Evolutionary conservation across 2,797 vertebrate species (phyloP), one percentile per base, ranked within the genome.

Genomic region (Arrhamphus sclerolepis): DNA sequence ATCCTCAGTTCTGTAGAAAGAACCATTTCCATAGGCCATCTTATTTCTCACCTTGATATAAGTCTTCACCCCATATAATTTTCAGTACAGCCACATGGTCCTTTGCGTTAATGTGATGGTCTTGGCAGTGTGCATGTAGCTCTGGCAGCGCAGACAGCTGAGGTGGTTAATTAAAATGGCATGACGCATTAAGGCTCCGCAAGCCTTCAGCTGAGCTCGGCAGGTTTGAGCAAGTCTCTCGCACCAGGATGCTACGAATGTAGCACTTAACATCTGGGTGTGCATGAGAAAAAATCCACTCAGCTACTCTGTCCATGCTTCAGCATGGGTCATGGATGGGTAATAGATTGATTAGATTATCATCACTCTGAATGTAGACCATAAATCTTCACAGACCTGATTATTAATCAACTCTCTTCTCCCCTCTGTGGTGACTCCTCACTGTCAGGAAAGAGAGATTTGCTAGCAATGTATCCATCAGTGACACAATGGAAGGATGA

Each of bases 221-320:
- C 87, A 79, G 72, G 87, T 83, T 62, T 1, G 1, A 71, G 69
- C 82, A 84, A 63, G 83, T 59, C 73, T 41, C 41, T 55, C 62
- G 19, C 39, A 26, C 34, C 22, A 6, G 46, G 51, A 59, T 51
- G 51, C 70, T 49, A 17, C 62, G 26, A 56, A 65, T 52, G 56
- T 50, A 41, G 54, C 62, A 57, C 21, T 66, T 56, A 58, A 47
- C 56, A 44, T 56, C 57, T 19, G 61, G 46, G 56, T 24, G 62
- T 65, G 46, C 44, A 60, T 28, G 50, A 29, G 62, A 34, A 72
- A 42, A 51, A 66, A 67, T 42, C 58, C 31, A 56, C 49, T 72
- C 60, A 46, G 39, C 48, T 24, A 48, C 40, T 68, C 50, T 18
- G 62, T 56, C 46, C 66, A 62, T 62, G 57, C 66, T 46, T 52